Evolutionary conservation across 1,140 invertebrate species (phyloP).

Genomic region (Polypedilum vanderplanki): DNA sequence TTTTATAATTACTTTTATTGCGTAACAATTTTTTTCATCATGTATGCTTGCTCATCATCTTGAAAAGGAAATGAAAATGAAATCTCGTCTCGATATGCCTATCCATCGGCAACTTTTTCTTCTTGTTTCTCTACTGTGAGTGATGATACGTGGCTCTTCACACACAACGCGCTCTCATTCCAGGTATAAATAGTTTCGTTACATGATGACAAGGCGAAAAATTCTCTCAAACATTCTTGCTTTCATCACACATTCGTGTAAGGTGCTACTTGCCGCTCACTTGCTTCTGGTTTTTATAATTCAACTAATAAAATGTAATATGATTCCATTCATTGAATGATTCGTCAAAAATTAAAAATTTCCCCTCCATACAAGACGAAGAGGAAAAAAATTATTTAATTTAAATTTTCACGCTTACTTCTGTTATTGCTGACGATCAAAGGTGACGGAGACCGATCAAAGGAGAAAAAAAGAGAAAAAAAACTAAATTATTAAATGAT

Average conservation of each 20-base stretch:
- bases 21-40: background rate
- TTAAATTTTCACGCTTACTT: background rate
- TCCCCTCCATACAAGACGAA: background rate
- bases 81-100: background rate
- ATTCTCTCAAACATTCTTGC: background rate
- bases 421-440: background rate
- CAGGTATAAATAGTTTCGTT: constrained; percentile 18
- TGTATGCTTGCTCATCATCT: background rate
- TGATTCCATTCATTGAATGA: constrained; percentile 18
- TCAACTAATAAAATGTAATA: constrained; percentile 17
- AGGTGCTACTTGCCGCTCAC: background rate
- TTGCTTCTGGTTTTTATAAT: background rate
- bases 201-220: constrained; percentile 1
- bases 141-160: background rate
- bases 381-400: background rate
- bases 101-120: background rate
- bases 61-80: constrained; percentile 16
- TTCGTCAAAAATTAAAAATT: background rate
- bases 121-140: background rate
- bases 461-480: background rate
- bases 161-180: background rate
- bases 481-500: background rate
- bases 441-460: background rate
- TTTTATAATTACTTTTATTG: background rate
- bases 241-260: background rate